Percentiles rank a stretch among this genome's conserved stretches.
phyloP scores from a whole-genome alignment of 2,797 vertebrate species.

The Gastrophryne carolinensis region DNA sequence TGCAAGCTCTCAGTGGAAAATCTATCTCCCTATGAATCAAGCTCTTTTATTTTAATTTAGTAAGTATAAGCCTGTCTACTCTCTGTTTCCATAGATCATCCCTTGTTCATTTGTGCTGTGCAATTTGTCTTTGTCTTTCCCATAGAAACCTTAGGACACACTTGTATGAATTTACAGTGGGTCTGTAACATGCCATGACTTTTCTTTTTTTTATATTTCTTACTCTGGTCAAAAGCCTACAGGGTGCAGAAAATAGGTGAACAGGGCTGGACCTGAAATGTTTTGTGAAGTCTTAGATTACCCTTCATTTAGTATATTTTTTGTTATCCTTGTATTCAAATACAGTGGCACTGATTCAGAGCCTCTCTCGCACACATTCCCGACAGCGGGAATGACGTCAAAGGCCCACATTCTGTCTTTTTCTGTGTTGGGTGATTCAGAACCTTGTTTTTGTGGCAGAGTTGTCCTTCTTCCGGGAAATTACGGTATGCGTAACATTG shows the following conservation, averaged over 20 bases:
- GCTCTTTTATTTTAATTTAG: slow-evolving; percentile 47
- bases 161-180: slow-evolving; percentile 46
- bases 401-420: too few species aligned
- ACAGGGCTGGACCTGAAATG: background rate
- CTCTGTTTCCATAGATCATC: slow-evolving; percentile 44
- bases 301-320: background rate
- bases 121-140: slow-evolving; percentile 49
- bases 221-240: background rate
- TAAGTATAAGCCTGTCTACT: slow-evolving; percentile 45
- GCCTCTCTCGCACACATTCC: too few species aligned
- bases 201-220: slow-evolving; percentile 32
- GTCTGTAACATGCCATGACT: slow-evolving; percentile 14
- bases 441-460: too few species aligned
- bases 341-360: too few species aligned
- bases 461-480: too few species aligned
- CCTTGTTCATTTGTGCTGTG: slow-evolving; percentile 46
- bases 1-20: slow-evolving; percentile 39
- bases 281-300: background rate
- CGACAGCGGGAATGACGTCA: too few species aligned
- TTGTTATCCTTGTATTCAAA: background rate
- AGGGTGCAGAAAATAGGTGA: background rate
- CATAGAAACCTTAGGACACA: slow-evolving; percentile 41
- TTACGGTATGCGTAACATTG: too few species aligned
- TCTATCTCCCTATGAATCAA: slow-evolving; percentile 52
- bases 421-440: too few species aligned